Percentiles rank a stretch among this genome's conserved stretches.
Evolutionary conservation across 2,113 vertebrate genomes (phyloP).

Genomic region (Oenanthe oenanthe): DNA sequence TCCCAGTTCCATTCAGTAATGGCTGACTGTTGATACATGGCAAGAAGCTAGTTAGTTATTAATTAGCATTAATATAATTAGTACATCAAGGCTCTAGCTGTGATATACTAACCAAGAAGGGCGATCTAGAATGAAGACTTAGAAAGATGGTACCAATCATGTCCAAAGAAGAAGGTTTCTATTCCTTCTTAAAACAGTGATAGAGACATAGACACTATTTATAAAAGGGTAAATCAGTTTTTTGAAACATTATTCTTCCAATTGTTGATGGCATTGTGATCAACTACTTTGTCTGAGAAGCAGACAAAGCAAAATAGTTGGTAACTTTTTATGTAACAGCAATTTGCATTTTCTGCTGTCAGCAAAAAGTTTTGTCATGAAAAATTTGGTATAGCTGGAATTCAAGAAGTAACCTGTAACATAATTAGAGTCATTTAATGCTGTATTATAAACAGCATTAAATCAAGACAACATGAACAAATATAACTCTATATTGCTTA

Average conservation of each 20-base stretch:
- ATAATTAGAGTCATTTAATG: background rate
- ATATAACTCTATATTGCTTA: background rate
- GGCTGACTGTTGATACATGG: slow-evolving; percentile 91
- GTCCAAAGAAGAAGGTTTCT: slow-evolving; percentile 88
- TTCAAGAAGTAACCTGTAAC: background rate
- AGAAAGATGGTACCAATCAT: slow-evolving; percentile 89
- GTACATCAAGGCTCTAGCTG: slow-evolving; percentile 93
- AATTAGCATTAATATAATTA: slow-evolving; percentile 94
- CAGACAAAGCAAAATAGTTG: slow-evolving; percentile 66
- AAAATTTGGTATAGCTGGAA: background rate
- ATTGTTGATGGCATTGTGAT: slow-evolving; percentile 77
- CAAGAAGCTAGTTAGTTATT: slow-evolving; percentile 89
- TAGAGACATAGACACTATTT: slow-evolving; percentile 90
- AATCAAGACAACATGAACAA: background rate
- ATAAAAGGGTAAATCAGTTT: slow-evolving; percentile 93
- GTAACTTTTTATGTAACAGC: slow-evolving; percentile 4
- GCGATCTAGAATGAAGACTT: slow-evolving; percentile 80
- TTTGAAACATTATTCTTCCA: slow-evolving; percentile 85
- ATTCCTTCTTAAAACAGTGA: slow-evolving; percentile 89
- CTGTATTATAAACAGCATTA: slow-evolving; percentile 1
- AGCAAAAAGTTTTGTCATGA: slow-evolving; percentile 38
- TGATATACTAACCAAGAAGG: slow-evolving; percentile 87
- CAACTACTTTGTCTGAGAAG: slow-evolving; percentile 59
- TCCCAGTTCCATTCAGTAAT: slow-evolving; percentile 88
- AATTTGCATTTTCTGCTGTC: slow-evolving; percentile 31